Conservation (phyloP, 2,888 invertebrate species). For the Drosophila stalkeri region DNA sequence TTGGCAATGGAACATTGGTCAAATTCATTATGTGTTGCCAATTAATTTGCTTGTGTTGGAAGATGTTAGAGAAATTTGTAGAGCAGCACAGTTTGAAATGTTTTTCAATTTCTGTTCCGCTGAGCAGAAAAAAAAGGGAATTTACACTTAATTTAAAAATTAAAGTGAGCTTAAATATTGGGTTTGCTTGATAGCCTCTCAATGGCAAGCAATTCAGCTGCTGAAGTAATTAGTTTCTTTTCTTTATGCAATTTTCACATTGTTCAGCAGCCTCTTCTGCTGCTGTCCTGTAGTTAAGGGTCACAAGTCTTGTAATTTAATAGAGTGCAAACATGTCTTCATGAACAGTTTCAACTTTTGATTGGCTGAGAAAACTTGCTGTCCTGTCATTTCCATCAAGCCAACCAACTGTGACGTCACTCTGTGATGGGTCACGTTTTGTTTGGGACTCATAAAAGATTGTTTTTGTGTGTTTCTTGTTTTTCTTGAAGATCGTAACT, state of each 20-base stretch:
- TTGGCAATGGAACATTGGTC: constrained; percentile 22
- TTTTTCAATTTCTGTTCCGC: neutral
- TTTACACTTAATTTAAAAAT: neutral
- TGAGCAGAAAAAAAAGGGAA: neutral
- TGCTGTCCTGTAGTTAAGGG: constrained; percentile 20
- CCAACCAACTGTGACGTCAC: constrained; percentile 11
- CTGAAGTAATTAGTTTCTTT: constrained; percentile 36
- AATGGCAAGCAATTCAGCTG: constrained; percentile 3
- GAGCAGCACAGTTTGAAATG: neutral
- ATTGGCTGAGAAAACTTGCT: constrained; percentile 40
- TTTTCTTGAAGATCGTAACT: constrained; percentile 12
- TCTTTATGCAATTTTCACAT: constrained; percentile 8
- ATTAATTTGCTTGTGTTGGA: constrained; percentile 28
- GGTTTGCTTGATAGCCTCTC: constrained; percentile 4
- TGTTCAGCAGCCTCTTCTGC: constrained; percentile 6
- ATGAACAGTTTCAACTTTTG: constrained; percentile 20
- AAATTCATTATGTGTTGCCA: constrained; percentile 25
- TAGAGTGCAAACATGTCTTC: constrained; percentile 21
- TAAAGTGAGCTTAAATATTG: neutral
- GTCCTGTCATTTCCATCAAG: constrained; percentile 9
- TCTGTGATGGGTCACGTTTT: constrained; percentile 35
- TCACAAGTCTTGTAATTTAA: constrained; percentile 38
- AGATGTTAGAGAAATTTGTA: neutral
- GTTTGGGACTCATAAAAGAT: constrained; percentile 10
- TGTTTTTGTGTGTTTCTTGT: neutral